A percentile compares a stretch with the other conserved stretches of the same genome.
These are phyloP conservation scores for Lanistes nyassanus DNA, from an alignment of 1,140 invertebrate genomes.

Conservation along the genomic window DNA sequence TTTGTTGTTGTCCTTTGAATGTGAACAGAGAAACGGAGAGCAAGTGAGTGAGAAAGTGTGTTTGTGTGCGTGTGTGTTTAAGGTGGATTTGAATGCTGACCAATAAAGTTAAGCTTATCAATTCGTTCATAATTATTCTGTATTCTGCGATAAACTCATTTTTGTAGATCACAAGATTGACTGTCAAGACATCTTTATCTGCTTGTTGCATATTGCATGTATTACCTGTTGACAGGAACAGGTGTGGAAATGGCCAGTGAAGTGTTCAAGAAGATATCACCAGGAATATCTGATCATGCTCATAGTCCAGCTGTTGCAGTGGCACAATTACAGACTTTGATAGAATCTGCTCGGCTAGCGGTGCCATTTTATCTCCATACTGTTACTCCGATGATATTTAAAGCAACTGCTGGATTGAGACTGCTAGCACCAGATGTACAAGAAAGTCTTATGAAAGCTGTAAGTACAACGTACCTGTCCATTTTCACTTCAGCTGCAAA, in stretches of 20 bases:
- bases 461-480: slow-evolving; percentile 26
- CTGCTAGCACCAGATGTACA: slow-evolving; percentile 82
- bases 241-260: slow-evolving; percentile 11
- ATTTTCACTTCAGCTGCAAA: background rate
- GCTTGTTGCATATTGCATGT: background rate
- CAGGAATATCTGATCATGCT: slow-evolving; percentile 15
- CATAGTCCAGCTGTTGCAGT: slow-evolving; percentile 72
- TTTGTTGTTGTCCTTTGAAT: background rate
- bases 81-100: too few relatives aligned
- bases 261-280: background rate
- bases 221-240: background rate
- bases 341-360: slow-evolving; percentile 80
- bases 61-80: slow-evolving; percentile 7
- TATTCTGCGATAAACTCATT: background rate
- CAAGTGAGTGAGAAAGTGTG: background rate
- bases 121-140: background rate
- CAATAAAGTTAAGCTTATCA: background rate
- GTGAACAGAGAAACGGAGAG: too few relatives aligned
- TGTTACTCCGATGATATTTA: slow-evolving; percentile 80
- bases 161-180: slow-evolving; percentile 12
- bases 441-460: slow-evolving; percentile 68
- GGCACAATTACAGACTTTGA: slow-evolving; percentile 76
- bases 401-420: slow-evolving; percentile 87
- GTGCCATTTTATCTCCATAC: slow-evolving; percentile 80
- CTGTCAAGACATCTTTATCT: background rate